Evolutionary conservation across 2,797 vertebrate species (phyloP), one percentile per base, ranked within the genome.

Genomic region (Thaleichthys pacificus): DNA sequence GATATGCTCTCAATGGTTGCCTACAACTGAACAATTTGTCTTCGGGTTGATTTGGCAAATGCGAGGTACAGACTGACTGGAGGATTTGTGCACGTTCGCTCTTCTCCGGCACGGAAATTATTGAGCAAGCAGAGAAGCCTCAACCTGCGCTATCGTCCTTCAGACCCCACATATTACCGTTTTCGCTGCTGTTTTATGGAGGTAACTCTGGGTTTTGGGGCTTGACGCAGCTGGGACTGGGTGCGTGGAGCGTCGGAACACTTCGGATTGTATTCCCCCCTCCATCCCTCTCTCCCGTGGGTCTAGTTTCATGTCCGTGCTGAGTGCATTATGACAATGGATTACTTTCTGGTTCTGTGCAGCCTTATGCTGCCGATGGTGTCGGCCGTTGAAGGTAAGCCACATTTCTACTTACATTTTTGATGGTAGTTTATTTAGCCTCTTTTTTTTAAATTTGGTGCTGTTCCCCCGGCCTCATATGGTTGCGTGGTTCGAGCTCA

Each of bases 301-400:
- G 80, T 88, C 80, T 86, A 85, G 89, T 91, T 93, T 85, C 90
- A 94, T 94, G 93, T 91, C 87, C 88, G 73, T 88, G 82, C 80
- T 84, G 85, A 86, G 80, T 78, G 80, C 84, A 87, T 92, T 87
- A 86, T 93, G 91, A 93, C 91, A 91, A 94, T 94, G 93, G 93
- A 94, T 94, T 94, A 94, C 91, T 91, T 92, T 91, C 84, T 93
- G 90, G 86, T 94, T 89, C 83, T 93, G 84, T 93, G 92, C 91
- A 88, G 89, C 87, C 66, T 93, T 81, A 84, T 92, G 90, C 90
- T 94, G 91, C 91, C 91, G 5, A 73, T 87, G 77, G 88, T 91
- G 67, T 88, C 80, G 68, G 85, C 93, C 21, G 92, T 94, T 61
- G 93, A 94, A 93, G 93, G 93, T 94, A 93, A 93, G 90, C 85